Evolutionary conservation across 1,140 invertebrate species (phyloP), one percentile per base, ranked within the genome.

Genomic region (Heliconius nattereri): DNA sequence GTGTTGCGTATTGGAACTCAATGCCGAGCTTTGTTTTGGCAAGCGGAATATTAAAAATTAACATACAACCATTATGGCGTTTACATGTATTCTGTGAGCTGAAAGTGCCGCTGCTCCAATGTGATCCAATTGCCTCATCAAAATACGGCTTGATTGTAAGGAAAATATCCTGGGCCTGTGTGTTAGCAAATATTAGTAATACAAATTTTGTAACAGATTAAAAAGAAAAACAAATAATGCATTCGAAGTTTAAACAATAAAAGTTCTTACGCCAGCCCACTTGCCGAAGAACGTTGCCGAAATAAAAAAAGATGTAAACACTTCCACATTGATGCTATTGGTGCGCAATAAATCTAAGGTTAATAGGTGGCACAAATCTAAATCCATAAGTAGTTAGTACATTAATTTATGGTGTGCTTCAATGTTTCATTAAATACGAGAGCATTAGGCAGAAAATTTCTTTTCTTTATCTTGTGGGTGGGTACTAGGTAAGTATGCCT

Each of bases 341-440:
- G 37, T 76, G 75, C 35, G 75, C 60, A 20, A 76, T 71, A 66
- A 76, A 76, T 76, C 57, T 71, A 71, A 71, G 29, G 40, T 76
- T 70, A 76, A 70, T 76, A 71, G 75, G 66, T 76, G 75, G 75
- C 75, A 76, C 60, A 76, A 76, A 76, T 71, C 75, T 70, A 37
- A 20, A 76, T 66, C 32, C n/a, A 75, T 75, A 75, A 75, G 60
- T 26, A 66, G 23, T 66, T 29, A 29, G 60, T 29, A 66, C 5
- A 0, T 16, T 23, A 66, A 66, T 60, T 60, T 60, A 29, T 66
- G 3, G 23, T 26, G 7, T 13, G 20, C 23, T 7, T 13, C 9
- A 66, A 66, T 66, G 23, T 26, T 66, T 66, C 60, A 66, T 26
- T 26, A 66, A 66, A 66, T 29, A 66, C 13, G 23, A 26, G 23